Evolutionary conservation across 2,113 vertebrate genomes (phyloP), one percentile per base, ranked within the genome.

Genomic region (Gila orcuttii): DNA sequence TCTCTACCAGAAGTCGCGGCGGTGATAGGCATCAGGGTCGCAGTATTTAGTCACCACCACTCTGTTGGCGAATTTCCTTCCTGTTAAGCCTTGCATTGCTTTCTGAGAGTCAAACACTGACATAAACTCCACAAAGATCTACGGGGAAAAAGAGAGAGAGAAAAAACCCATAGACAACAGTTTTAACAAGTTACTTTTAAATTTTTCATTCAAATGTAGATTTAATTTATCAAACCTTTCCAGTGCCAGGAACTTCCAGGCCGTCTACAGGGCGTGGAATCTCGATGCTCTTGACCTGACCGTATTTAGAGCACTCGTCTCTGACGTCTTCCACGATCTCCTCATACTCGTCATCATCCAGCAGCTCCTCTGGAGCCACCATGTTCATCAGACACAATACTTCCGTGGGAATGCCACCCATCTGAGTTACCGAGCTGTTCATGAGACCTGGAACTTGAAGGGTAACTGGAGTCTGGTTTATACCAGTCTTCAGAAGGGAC

Each of bases 41-140:
- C 96, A 97, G 94, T 98, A 98, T 89, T 98, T 98, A 87, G 97
- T 97, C 93, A 98, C 97, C 85, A 97, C 97, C 92, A 98, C 97
- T 91, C 97, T 94, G 94, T 97, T 98, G 89, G 97, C 97, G 90
- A 97, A 98, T 94, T 97, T 98, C 92, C 97, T 95, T 82, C 97
- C 97, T 0, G 97, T 97, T 89, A 98, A 94, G 74, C 96, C 96
- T 93, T 98, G 97, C 97, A 97, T 79, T n/a, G 68, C 96, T 93
- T 97, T 97, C 95, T 97, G 97, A 92, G 96, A 96, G 94, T 97
- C 96, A 76, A 96, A 97, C 87, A 97, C 95, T 1, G 97, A 97
- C 86, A 95, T 97, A 92, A 98, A 97, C 92, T 97, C 97, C 94
- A 98, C 96, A 78, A 98, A 98, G 90, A 98, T 98, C 97, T 97